These are phyloP conservation scores for Apamea sordens DNA, from an alignment of 2,888 invertebrate species.

Conservation along the genomic window DNA sequence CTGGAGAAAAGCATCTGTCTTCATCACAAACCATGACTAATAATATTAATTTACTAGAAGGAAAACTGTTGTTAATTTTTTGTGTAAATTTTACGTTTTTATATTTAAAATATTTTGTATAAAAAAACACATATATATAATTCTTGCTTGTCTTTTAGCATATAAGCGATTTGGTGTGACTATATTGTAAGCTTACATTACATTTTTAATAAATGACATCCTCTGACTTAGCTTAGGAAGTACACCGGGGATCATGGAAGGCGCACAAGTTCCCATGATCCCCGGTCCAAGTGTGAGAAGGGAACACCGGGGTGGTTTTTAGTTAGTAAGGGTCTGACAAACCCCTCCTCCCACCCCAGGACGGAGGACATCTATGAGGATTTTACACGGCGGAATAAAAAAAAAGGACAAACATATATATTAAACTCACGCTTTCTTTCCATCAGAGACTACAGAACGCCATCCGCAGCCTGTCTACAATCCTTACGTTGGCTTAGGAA, in stretches of 20 bases:
- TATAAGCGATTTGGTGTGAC: neutral
- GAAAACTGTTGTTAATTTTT: neutral
- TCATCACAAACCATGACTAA: neutral
- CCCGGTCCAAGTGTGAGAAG: neutral
- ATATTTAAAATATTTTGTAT: neutral
- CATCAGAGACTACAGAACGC: neutral
- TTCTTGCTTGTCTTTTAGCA: neutral
- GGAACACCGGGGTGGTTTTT: neutral
- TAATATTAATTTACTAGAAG: neutral
- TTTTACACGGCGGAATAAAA: neutral
- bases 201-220: neutral
- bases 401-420: neutral
- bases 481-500: neutral
- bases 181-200: neutral
- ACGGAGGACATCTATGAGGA: neutral
- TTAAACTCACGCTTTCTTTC: neutral
- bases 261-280: neutral
- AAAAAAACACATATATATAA: neutral
- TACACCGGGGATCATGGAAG: neutral
- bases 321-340: neutral
- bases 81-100: neutral
- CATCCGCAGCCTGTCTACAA: neutral
- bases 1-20: too few species aligned
- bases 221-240: neutral
- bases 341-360: neutral